phyloP scores from a whole-genome alignment of 2,113 vertebrate species.

The Syngnathus floridae region DNA sequence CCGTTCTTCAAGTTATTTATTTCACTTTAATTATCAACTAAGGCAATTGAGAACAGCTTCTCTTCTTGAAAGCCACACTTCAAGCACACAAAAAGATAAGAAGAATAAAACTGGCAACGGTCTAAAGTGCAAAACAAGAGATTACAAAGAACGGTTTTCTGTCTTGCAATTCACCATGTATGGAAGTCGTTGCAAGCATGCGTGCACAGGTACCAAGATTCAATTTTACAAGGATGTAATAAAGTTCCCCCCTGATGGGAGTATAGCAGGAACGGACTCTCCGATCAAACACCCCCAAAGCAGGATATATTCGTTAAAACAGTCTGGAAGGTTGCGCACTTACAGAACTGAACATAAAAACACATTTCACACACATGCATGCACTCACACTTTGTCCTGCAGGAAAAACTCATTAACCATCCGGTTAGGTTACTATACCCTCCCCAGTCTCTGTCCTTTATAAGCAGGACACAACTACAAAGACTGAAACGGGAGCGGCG shows the following conservation, averaged over 20 bases:
- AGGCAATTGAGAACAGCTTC: background rate
- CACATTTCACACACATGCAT: slow-evolving; percentile 7
- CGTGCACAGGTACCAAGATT: slow-evolving; percentile 54
- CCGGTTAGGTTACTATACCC: slow-evolving; percentile 46
- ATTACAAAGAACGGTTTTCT: slow-evolving; percentile 34
- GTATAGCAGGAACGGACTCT: slow-evolving; percentile 38
- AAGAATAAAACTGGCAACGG: background rate
- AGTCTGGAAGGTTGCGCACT: slow-evolving; percentile 1
- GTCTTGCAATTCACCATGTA: slow-evolving; percentile 55
- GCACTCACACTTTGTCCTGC: slow-evolving; percentile 22
- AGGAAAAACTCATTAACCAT: slow-evolving; percentile 47
- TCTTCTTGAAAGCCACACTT: background rate
- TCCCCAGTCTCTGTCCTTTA: slow-evolving; percentile 23
- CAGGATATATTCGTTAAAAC: slow-evolving; percentile 6
- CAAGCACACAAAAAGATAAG: background rate
- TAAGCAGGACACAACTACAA: slow-evolving; percentile 51
- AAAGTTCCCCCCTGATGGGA: slow-evolving; percentile 33
- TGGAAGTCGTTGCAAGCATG: slow-evolving; percentile 43
- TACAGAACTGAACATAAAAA: background rate
- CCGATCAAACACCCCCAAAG: slow-evolving; percentile 26
- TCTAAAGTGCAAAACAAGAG: slow-evolving; percentile 6
- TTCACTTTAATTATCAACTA: background rate
- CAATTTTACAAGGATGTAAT: slow-evolving; percentile 52
- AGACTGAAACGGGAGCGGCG: slow-evolving; percentile 15
- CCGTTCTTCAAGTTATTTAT: background rate